phyloP scores from a whole-genome alignment of 2,113 vertebrate species.

The Cyphomyrus discorhynchus region DNA sequence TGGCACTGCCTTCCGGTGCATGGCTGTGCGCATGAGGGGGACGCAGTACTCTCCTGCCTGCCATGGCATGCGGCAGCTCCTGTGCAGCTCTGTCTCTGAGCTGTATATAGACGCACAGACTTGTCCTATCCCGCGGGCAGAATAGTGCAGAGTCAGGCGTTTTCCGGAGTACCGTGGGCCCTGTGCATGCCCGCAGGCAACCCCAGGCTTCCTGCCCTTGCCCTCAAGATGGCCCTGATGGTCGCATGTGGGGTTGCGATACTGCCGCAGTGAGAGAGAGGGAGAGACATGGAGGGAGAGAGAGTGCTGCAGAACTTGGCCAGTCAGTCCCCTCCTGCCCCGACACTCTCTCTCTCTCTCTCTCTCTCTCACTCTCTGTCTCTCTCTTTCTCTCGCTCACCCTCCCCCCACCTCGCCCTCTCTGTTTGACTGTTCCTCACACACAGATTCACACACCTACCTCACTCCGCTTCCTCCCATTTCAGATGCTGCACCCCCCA shows the following conservation, averaged over 20 bases:
- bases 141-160: not conserved
- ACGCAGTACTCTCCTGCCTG: not conserved
- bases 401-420: not conserved
- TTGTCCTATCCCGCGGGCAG: not conserved
- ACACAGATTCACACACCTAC: slow-evolving; percentile 2
- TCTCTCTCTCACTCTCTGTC: not conserved
- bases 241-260: not conserved
- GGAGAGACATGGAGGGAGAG: not conserved
- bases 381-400: not conserved
- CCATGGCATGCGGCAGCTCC: not conserved
- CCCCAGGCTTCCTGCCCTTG: not conserved
- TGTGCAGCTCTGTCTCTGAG: not conserved
- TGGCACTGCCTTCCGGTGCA: not conserved
- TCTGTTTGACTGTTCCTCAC: not conserved
- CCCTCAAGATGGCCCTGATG: not conserved
- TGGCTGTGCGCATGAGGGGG: not conserved
- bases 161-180: not conserved
- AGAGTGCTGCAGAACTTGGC: not conserved
- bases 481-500: slow-evolving; percentile 48
- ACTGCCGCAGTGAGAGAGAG: not conserved
- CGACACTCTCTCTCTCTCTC: not conserved
- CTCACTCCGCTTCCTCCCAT: not conserved
- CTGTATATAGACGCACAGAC: not conserved
- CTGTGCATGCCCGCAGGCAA: not conserved
- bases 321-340: not conserved